Evolutionary conservation across 2,797 vertebrate genomes (phyloP), one percentile per base, ranked within the genome.

Genomic region (Dipus sagitta): DNA sequence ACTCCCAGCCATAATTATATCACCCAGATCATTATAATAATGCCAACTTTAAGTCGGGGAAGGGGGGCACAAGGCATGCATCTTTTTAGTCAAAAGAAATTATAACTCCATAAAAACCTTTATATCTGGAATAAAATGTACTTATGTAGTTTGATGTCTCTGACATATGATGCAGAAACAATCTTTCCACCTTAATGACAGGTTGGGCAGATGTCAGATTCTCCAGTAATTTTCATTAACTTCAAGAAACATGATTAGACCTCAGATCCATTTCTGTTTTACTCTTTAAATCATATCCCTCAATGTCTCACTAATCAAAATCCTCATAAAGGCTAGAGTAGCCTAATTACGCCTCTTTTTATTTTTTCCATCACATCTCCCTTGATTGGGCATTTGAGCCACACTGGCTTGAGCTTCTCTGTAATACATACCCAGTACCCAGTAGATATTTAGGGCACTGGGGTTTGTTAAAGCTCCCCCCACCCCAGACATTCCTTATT

Each of bases 11-110:
- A 28, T 47, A 93, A 82, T 86, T 89, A 79, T 32, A 94, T 95
- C 84, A 68, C n/a, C 52, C 54, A 23, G 38, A 92, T 86, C 87
- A 90, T 90, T 88, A 90, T 83, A 95, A 92, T 88, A 85, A 96
- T 96, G 85, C 42, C 38, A 78, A 91, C 76, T 90, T 91, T 68
- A 95, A 84, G 71, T 78, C 42, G 18, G 42, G 21, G 76, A 23
- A 70, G 91, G 60, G 32, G 24, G 6, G 0, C 67, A 60, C 78
- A 91, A 67, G 91, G 75, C 75, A 91, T 78, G 91, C 28, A 17
- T 91, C 91, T 90, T 96, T 96, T 96, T 96, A 95, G 94, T 95
- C 84, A 95, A 94, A 96, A 93, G 52, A 96, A 92, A 96, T 95
- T 93, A 91, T 79, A 92, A 90, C 34, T 95, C 88, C 42, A 71